Evolutionary conservation across 2,888 invertebrate genomes (phyloP), one percentile per base, ranked within the genome.

Genomic region (Yponomeuta cagnagella): DNA sequence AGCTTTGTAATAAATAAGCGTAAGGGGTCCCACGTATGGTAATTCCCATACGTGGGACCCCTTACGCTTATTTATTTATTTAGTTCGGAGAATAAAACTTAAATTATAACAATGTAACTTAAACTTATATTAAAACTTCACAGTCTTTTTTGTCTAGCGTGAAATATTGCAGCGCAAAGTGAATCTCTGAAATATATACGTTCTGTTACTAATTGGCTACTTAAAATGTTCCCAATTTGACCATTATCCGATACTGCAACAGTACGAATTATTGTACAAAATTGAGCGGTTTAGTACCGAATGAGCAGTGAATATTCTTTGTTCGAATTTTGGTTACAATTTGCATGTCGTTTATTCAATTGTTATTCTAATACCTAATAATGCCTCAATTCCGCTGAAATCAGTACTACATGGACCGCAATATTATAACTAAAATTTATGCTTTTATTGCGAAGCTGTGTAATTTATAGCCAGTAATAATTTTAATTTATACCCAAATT

Each of bases 401-500:
- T 58, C 52, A 58, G 15, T 12, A 65, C 65, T 12, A 65, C n/a
- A 65, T 33, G 10, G 15, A 31, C 31, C 10, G 65, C 65, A 65
- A 65, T 64, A 64, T 31, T 31, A 66, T 30, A 30, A 30, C 30
- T 12, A 64, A 64, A 64, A 58, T 12, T 5, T 1, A 64, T 10
- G 64, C 10, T n/a, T 67, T 67, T 15, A 80, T 76, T 77, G 77
- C 76, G 76, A 79, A 80, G 77, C 79, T 77, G 76, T 58, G 3
- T 33, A 84, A 87, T 88, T 87, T 87, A 89, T 86, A 74, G 78
- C 77, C 68, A 79, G 52, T 78, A 82, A 85, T 88, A 83, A 86
- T 81, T 87, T 82, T 76, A 77, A 83, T 67, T 63, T 67, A 69
- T 33, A 70, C 52, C 15, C 52, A 58, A 58, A 48, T 52, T 66